Conservation (phyloP, 2,113 vertebrate genomes). For the Cyanistes caeruleus region DNA sequence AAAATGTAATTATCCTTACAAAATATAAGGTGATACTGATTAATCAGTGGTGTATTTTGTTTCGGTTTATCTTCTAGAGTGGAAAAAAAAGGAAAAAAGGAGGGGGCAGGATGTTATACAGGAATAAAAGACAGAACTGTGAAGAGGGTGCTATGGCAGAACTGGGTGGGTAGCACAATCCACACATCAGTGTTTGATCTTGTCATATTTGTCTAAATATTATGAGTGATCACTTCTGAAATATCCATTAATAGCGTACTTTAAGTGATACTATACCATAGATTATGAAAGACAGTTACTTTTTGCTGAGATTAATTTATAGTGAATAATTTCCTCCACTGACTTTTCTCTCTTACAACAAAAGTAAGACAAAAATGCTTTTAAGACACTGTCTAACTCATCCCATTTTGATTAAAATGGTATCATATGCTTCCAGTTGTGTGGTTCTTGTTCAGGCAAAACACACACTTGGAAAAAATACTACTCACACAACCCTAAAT, state of each 20-base stretch:
- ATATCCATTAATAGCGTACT: not conserved
- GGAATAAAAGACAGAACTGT: slow-evolving; percentile 72
- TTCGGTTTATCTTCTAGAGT: slow-evolving; percentile 76
- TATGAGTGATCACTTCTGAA: not conserved
- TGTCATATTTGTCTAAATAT: not conserved
- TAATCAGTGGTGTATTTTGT: not conserved
- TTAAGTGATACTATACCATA: not conserved
- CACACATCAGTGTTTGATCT: slow-evolving; percentile 73
- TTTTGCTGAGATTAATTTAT: not conserved
- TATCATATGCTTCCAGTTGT: not conserved
- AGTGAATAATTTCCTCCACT: not conserved
- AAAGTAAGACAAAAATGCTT: not conserved
- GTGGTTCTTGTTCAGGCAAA: not conserved
- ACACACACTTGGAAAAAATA: not conserved
- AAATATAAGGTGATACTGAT: not conserved
- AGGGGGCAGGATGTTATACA: slow-evolving; percentile 69
- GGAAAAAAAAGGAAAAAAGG: slow-evolving; percentile 43
- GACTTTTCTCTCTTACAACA: not conserved
- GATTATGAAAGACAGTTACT: not conserved
- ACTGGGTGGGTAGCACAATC: slow-evolving; percentile 61
- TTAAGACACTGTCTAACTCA: not conserved
- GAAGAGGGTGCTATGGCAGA: slow-evolving; percentile 70
- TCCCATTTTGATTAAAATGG: not conserved
- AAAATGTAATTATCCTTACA: not conserved
- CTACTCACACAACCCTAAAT: not conserved